Evolutionary conservation across 2,797 vertebrate species (phyloP), one percentile per base, ranked within the genome.

Genomic region (Gymnoscopelus braueri): DNA sequence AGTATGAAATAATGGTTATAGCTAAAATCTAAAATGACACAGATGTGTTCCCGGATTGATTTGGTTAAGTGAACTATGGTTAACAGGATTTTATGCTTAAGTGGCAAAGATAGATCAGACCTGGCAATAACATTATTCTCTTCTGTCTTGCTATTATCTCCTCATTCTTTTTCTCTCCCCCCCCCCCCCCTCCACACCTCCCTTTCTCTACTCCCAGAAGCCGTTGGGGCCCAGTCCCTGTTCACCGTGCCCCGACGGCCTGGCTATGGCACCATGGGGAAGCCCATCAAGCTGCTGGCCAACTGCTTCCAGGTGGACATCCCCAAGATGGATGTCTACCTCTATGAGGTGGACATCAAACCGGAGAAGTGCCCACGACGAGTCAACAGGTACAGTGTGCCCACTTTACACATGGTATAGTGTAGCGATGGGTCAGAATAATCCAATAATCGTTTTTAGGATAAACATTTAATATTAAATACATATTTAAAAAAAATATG

Each of bases 241-340:
- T 96, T 98, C 73, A 92, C 88, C 82, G 92, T 97, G 93, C 97
- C 97, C 82, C 95, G 96, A 83, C 95, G 98, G 78, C 98, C 98
- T 24, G 96, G 97, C 92, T 98, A 97, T 97, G 97, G 97, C 95
- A 97, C 96, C 89, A 93, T 98, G 89, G 97, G 97, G 84, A 99
- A 99, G 80, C 95, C 96, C 88, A 99, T 99, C 94, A 98, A 98
- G 91, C 93, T 99, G 81, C 92, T 98, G 95, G 97, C 97, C 92
- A 98, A 99, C 94, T 99, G 97, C 94, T 98, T 98, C 94, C 96
- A 99, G 94, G 97, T 99, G 94, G 97, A 99, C 85, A 99, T 99
- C 87, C 97, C 97, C 93, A 98, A 98, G 93, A 98, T 99, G 78
- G 97, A 99, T 63, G 97, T 98, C 89, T 98, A 98, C 92, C 95